Conservation (phyloP, 1,140 invertebrate genomes). For the Ganaspis sp. region DNA sequence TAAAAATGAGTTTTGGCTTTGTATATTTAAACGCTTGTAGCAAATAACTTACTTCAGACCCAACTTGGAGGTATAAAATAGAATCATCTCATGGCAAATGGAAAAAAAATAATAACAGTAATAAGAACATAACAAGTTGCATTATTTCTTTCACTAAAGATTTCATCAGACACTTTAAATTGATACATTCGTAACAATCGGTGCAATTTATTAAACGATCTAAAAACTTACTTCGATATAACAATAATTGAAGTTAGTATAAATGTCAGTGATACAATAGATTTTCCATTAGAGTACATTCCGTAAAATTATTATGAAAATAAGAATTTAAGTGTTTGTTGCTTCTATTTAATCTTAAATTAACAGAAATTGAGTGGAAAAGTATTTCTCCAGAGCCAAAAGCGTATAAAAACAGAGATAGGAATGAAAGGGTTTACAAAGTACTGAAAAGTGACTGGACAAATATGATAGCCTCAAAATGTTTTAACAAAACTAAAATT, state of each 20-base stretch:
- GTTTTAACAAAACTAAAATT: constrained; percentile 28
- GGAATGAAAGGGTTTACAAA: background rate
- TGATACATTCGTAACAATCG: background rate
- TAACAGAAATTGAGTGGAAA: background rate
- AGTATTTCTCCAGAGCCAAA: no score
- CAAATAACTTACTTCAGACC: no score
- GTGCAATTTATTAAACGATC: background rate
- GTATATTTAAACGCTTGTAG: no score
- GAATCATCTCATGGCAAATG: no score
- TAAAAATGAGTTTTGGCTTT: no score
- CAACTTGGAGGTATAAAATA: no score
- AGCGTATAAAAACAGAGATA: background rate
- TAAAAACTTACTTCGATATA: background rate
- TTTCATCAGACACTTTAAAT: background rate
- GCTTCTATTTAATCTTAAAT: background rate
- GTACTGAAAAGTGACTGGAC: constrained; percentile 34
- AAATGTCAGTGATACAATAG: background rate
- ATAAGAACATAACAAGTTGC: no score
- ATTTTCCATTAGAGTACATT: background rate
- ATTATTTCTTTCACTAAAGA: background rate
- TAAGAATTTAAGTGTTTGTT: background rate
- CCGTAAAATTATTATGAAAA: background rate
- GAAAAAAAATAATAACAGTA: no score
- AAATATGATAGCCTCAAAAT: constrained; percentile 16
- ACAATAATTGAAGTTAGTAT: background rate